Conservation (phyloP, 2,888 invertebrate species). For the Drosophila mettleri region DNA sequence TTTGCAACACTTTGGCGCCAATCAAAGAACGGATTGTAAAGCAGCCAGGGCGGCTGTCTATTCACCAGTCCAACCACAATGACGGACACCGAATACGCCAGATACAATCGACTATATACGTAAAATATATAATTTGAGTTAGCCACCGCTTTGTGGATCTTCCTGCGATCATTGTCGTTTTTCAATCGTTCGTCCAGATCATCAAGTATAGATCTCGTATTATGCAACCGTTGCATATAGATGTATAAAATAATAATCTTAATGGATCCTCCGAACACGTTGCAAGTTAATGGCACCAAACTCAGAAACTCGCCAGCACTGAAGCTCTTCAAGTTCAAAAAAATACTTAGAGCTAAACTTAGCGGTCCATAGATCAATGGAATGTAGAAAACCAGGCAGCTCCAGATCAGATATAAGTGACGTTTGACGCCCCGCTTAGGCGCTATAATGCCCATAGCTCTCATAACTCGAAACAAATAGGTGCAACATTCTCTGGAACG, state of each 20-base stretch:
- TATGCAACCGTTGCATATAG: conserved; percentile 20
- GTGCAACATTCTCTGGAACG: conserved; percentile 41
- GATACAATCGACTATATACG: conserved; percentile 21
- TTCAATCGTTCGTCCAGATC: conserved; percentile 39
- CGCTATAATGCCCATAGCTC: conserved; percentile 43
- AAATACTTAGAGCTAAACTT: conserved; percentile 49
- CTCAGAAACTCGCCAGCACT: conserved; percentile 51
- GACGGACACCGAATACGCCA: conserved; percentile 25
- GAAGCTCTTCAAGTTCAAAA: conserved; percentile 43
- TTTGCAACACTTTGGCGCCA: conserved; percentile 36
- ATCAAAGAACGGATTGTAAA: conserved; percentile 59
- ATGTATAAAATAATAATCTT: conserved; percentile 36
- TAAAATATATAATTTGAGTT: conserved; percentile 37
- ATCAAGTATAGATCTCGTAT: conserved; percentile 42
- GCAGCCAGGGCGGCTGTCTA: conserved; percentile 43
- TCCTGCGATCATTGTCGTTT: conserved; percentile 35
- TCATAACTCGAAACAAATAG: conserved; percentile 46
- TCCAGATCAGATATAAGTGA: conserved; percentile 44
- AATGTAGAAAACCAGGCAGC: conserved; percentile 16
- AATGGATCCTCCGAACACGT: conserved; percentile 25
- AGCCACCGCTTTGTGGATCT: conserved; percentile 53
- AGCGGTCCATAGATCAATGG: conserved; percentile 44
- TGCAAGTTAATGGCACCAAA: conserved; percentile 45
- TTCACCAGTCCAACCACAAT: conserved; percentile 21
- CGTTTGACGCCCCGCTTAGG: conserved; percentile 42